phyloP scores from a whole-genome alignment of 2,797 vertebrate genomes.

The Loris lydekkerianus region DNA sequence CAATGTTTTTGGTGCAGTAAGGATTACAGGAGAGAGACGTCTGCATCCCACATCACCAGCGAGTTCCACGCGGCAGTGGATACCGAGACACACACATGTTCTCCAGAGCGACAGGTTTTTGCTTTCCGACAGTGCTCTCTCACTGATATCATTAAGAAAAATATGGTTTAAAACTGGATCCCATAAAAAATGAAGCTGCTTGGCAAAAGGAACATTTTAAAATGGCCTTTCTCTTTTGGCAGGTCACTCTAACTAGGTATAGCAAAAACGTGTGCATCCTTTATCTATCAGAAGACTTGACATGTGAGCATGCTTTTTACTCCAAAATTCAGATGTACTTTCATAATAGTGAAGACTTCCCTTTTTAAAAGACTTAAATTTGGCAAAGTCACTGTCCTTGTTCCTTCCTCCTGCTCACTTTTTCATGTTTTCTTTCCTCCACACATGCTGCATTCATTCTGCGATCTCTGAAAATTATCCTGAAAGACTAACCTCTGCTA shows the following conservation, averaged over 20 bases:
- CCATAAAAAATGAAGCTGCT: not conserved
- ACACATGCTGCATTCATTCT: not conserved
- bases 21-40: not conserved
- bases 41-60: not conserved
- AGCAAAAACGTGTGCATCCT: not conserved
- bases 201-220: not conserved
- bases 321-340: not conserved
- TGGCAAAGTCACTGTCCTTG: not conserved
- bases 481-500: not conserved
- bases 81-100: not conserved
- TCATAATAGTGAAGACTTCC: not conserved
- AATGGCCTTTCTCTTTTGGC: slow-evolving; percentile 19
- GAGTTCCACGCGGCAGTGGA: not conserved
- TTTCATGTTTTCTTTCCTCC: not conserved
- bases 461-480: slow-evolving; percentile 14
- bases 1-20: not conserved
- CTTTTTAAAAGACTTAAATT: slow-evolving; percentile 1
- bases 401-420: slow-evolving; percentile 9
- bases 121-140: not conserved
- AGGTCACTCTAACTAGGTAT: slow-evolving; percentile 9
- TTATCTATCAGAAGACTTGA: not conserved
- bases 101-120: not conserved
- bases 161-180: slow-evolving; percentile 6
- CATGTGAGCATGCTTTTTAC: not conserved
- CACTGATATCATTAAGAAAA: not conserved